Conservation (phyloP, 2,888 invertebrate genomes). For the Andrena trimmerana region DNA sequence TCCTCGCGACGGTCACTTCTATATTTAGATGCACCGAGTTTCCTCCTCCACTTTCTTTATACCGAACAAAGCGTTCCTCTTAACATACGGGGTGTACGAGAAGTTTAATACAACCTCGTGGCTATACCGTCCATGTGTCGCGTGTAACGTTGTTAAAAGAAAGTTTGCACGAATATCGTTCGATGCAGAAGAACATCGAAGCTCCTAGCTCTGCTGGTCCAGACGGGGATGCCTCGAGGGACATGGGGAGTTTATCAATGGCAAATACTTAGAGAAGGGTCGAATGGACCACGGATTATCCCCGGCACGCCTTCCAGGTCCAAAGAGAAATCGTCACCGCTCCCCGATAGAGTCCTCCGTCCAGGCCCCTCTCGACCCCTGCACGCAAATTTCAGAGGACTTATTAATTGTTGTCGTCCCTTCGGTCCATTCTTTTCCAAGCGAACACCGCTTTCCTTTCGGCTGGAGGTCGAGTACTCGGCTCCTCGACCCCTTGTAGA, state of each 20-base stretch:
- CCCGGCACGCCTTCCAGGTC: constrained; percentile 17
- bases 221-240: constrained; percentile 31
- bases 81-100: constrained; percentile 76
- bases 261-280: constrained; percentile 32
- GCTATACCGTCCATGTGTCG: not conserved
- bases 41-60: constrained; percentile 83
- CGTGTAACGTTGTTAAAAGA: too few relatives aligned
- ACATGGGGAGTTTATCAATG: constrained; percentile 53
- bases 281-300: constrained; percentile 43
- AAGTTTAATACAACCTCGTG: constrained; percentile 53
- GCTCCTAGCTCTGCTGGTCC: constrained; percentile 4
- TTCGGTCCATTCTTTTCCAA: not conserved
- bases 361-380: too few relatives aligned
- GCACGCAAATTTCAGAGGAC: constrained; percentile 14
- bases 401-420: constrained; percentile 39
- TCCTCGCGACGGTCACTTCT: constrained; percentile 83
- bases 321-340: constrained; percentile 43
- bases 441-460: constrained; percentile 26
- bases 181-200: not conserved
- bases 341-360: not conserved
- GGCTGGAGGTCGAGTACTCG: constrained; percentile 23
- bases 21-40: constrained; percentile 84
- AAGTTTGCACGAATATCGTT: too few relatives aligned
- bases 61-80: constrained; percentile 82
- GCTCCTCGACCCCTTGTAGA: constrained; percentile 41